phyloP scores from a whole-genome alignment of 2,113 vertebrate genomes.

The Lichenostomus cassidix region DNA sequence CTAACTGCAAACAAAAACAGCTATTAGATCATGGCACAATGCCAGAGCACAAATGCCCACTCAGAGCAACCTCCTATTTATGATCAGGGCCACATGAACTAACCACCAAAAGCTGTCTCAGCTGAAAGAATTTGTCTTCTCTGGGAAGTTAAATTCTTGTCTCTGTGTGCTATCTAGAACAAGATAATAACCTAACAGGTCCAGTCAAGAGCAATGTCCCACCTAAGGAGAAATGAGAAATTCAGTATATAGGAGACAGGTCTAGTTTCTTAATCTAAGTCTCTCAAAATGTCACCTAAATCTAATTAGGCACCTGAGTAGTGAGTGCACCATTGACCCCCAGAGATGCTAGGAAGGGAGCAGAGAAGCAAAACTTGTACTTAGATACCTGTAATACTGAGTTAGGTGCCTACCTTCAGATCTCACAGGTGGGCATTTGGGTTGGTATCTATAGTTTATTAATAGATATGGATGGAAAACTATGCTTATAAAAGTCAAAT shows the following conservation, averaged over 20 bases:
- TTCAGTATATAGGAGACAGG: background rate
- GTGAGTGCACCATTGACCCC: background rate
- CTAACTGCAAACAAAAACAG: background rate
- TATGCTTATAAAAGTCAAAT: background rate
- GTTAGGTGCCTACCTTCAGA: background rate
- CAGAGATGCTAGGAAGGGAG: background rate
- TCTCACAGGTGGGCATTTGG: background rate
- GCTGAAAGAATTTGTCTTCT: background rate
- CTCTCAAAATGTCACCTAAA: background rate
- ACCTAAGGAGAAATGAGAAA: background rate
- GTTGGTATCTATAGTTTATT: background rate
- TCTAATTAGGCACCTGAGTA: fast-evolving
- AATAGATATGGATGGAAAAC: background rate
- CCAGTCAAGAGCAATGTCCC: background rate
- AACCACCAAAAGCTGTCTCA: background rate
- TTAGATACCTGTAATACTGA: background rate
- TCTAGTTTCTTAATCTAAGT: background rate
- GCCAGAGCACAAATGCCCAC: background rate
- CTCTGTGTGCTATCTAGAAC: background rate
- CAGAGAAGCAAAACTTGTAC: background rate
- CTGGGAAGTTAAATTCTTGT: background rate
- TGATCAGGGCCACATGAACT: background rate
- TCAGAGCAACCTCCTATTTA: background rate
- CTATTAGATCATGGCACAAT: background rate
- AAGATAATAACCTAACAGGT: background rate